Percentiles rank a stretch among this genome's conserved stretches.
These are phyloP conservation scores for Campoplex nolae DNA, from an alignment of 2,888 invertebrate species.

Conservation along the genomic window DNA sequence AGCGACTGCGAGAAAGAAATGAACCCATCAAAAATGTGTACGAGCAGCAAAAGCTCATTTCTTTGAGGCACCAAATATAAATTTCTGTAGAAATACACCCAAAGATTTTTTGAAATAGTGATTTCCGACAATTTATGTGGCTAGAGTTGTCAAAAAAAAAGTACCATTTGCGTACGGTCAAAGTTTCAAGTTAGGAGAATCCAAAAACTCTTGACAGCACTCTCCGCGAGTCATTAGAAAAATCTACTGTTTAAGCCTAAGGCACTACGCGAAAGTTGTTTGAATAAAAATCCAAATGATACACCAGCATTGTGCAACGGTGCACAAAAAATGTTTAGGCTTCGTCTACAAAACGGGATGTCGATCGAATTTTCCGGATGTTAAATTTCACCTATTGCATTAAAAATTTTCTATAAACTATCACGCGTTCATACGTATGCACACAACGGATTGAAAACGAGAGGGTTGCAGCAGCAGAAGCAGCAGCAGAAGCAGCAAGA, in stretches of 20 bases:
- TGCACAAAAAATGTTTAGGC: neutral
- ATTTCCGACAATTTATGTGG: too few species aligned
- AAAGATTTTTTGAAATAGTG: too few species aligned
- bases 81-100: too few species aligned
- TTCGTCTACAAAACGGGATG: neutral
- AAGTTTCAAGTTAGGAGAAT: neutral
- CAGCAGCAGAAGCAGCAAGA: constrained; percentile 3
- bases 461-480: neutral
- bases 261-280: too few species aligned
- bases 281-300: neutral
- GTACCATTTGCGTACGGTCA: too few species aligned
- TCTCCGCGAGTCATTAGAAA: too few species aligned
- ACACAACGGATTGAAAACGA: constrained; percentile 22
- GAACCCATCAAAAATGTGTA: too few species aligned
- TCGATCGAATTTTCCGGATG: neutral
- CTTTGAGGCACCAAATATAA: too few species aligned
- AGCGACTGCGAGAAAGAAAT: too few species aligned
- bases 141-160: too few species aligned
- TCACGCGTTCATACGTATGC: constrained; percentile 38
- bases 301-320: neutral
- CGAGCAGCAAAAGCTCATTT: too few species aligned
- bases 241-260: too few species aligned
- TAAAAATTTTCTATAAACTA: constrained; percentile 38
- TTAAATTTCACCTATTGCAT: constrained; percentile 14
- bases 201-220: neutral